Conservation (phyloP, 2,888 invertebrate species). For the Meteorus colon region DNA sequence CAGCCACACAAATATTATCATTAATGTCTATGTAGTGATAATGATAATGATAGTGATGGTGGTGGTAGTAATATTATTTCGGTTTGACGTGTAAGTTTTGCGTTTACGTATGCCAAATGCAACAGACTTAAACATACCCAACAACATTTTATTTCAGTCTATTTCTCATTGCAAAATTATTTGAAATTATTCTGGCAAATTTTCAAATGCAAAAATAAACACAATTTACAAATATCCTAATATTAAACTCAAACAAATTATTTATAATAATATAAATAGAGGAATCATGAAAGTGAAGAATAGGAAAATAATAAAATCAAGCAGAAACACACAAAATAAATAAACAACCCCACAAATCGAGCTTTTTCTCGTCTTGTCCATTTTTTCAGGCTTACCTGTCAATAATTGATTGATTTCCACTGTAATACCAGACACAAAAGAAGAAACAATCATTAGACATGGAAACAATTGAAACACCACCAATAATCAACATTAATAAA, state of each 20-base stretch:
- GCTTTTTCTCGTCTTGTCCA: constrained; percentile 50
- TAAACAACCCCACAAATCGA: constrained; percentile 38
- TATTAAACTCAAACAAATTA: neutral
- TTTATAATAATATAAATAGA: neutral
- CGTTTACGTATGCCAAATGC: neutral
- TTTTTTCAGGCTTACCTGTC: constrained; percentile 65
- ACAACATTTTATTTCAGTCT: constrained; percentile 6
- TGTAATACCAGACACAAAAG: constrained; percentile 62
- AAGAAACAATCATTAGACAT: neutral
- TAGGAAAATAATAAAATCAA: neutral
- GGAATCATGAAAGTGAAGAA: constrained; percentile 8
- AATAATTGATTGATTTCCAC: constrained; percentile 65
- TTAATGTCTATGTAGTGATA: constrained; percentile 2
- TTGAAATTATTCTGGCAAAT: constrained; percentile 17
- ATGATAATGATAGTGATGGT: constrained; percentile 19
- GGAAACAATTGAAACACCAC: neutral
- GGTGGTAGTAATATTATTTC: neutral
- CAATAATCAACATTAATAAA: neutral
- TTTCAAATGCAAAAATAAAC: constrained; percentile 20
- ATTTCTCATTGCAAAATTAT: neutral
- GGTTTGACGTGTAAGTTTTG: neutral
- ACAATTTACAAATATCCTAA: neutral
- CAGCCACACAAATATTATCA: constrained; percentile 6
- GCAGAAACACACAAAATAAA: constrained; percentile 19
- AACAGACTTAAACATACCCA: neutral